Percentiles rank a stretch among this genome's conserved stretches.
Evolutionary conservation across 2,113 vertebrate genomes (phyloP).

Genomic region (Brachyhypopomus occidentalis): DNA sequence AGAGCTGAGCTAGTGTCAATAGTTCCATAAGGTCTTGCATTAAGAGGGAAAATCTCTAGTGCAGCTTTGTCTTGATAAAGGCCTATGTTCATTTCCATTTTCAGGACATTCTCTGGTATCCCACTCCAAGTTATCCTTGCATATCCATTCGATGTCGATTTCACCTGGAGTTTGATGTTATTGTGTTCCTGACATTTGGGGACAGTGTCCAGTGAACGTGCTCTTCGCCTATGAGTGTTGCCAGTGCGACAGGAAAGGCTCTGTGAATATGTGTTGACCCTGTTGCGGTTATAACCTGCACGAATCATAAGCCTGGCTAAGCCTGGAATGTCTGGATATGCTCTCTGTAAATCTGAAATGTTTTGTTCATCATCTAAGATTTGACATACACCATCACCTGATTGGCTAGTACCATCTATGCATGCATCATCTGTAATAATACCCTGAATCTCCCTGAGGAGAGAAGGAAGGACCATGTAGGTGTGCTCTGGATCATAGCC

Average conservation of each 20-base stretch:
- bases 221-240: neutral
- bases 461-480: neutral
- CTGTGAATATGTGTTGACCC: neutral
- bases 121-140: constrained; percentile 30
- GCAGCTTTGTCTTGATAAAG: constrained; percentile 7
- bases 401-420: neutral
- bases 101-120: constrained; percentile 21
- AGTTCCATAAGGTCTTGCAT: constrained; percentile 8
- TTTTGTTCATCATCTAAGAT: no score
- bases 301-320: constrained; percentile 12
- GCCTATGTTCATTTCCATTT: neutral
- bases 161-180: constrained; percentile 6
- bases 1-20: neutral
- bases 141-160: constrained; percentile 17
- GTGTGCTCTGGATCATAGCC: neutral
- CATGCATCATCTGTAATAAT: neutral
- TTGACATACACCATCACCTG: no score
- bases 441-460: neutral
- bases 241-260: neutral
- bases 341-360: neutral
- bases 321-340: constrained; percentile 12
- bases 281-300: constrained; percentile 16
- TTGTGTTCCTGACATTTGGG: neutral
- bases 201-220: neutral
- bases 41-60: neutral